phyloP scores from a whole-genome alignment of 2,113 vertebrate species.

The Panurus biarmicus region DNA sequence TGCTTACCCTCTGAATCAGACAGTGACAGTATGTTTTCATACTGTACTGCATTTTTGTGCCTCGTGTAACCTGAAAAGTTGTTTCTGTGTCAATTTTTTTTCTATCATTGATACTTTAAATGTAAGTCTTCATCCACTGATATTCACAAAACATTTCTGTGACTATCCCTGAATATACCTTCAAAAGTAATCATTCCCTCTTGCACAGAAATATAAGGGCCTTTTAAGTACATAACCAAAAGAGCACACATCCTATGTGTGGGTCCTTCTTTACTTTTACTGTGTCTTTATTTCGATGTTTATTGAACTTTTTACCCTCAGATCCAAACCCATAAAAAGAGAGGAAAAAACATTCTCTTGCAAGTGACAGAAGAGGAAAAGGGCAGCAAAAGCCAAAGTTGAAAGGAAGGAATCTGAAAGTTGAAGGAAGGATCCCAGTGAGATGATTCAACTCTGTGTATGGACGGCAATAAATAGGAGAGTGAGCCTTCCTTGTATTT shows the following conservation, averaged over 20 bases:
- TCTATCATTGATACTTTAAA: background rate
- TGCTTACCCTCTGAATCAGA: background rate
- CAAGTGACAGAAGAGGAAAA: background rate
- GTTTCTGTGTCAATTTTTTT: background rate
- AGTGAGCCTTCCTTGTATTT: background rate
- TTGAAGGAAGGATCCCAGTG: background rate
- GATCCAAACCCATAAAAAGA: background rate
- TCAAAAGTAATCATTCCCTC: constrained; percentile 28
- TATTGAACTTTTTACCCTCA: constrained; percentile 2
- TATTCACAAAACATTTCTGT: background rate
- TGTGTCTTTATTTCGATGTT: constrained; percentile 3
- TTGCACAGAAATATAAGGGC: background rate
- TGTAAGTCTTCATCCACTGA: background rate
- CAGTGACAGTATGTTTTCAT: background rate
- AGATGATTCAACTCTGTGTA: background rate
- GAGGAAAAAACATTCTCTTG: background rate
- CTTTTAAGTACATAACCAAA: constrained; percentile 24
- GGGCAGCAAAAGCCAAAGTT: background rate
- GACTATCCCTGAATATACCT: constrained; percentile 3
- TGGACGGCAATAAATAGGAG: background rate
- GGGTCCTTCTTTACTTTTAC: background rate
- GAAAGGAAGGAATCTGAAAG: too few species aligned
- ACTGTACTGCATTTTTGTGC: background rate
- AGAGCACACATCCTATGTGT: background rate
- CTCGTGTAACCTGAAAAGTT: background rate